A percentile compares a stretch with the other conserved stretches of the same genome.
Evolutionary conservation across 1,140 invertebrate genomes (phyloP).

Genomic region (Dreissena rostriformis): DNA sequence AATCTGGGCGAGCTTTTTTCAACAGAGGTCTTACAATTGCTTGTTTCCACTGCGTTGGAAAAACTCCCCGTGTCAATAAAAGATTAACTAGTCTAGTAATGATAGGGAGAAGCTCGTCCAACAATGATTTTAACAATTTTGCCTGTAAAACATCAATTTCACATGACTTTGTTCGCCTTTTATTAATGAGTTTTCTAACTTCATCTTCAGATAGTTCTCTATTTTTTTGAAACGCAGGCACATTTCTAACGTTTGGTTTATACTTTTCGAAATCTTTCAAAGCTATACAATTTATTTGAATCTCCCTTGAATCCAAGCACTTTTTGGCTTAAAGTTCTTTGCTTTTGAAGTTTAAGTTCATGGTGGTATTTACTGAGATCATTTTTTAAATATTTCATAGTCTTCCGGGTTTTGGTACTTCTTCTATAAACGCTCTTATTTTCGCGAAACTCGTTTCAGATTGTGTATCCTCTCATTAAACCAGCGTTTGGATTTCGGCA

Average conservation of each 20-base stretch:
- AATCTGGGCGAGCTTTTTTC: not conserved
- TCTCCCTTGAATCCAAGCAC: no score
- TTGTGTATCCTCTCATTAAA: no score
- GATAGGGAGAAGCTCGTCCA: slow-evolving; percentile 15
- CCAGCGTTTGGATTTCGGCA: no score
- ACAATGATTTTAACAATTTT: slow-evolving; percentile 18
- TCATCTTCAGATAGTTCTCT: not conserved
- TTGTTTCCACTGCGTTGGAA: slow-evolving; percentile 10
- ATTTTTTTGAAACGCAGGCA: not conserved
- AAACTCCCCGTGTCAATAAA: slow-evolving; percentile 11
- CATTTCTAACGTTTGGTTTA: not conserved
- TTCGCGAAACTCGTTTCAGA: no score
- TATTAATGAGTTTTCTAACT: slow-evolving; percentile 4
- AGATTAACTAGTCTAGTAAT: slow-evolving; percentile 20
- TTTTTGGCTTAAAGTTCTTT: no score
- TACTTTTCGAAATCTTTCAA: no score
- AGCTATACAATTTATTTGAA: no score
- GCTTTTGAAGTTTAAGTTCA: no score
- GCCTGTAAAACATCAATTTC: slow-evolving; percentile 15
- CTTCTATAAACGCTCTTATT: no score
- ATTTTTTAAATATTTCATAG: no score
- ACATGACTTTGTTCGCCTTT: slow-evolving; percentile 15
- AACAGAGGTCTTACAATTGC: not conserved
- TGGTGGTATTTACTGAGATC: no score
- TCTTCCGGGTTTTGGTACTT: no score